Evolutionary conservation across 2,888 invertebrate species (phyloP), one percentile per base, ranked within the genome.

Genomic region (Exocentrus adspersus): DNA sequence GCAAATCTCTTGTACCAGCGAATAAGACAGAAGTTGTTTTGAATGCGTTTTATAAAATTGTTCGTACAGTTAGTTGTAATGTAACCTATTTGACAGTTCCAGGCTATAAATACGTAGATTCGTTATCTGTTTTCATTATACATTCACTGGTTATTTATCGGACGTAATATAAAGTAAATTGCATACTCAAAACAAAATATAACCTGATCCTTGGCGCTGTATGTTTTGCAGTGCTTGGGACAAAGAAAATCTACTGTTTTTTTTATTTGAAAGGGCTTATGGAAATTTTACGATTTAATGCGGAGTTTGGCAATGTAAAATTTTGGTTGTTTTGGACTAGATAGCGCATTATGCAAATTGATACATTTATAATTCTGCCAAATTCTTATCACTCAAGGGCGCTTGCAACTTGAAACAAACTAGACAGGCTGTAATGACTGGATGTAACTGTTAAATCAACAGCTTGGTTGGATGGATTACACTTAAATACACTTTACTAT

Each of bases 111-210:
- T 53, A 53, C 12, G 21, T 12, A 12, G 53, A 21, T 53, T 53
- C 21, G 53, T 53, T 53, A 52, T 52, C 52, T 20, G 37, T 52
- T 52, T 52, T 41, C 52, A 52, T 37, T n/a, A n/a, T 52, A 52
- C 52, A 41, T 52, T 52, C 52, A 52, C 52, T 41, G 21, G 21
- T 37, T 52, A 52, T 52, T 41, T 52, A 52, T 41, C 19, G 52
- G 30, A 12, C 52, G 19, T 19, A 14, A 19, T 17, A 10, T 17
- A 30, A 51, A 51, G 17, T 19, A 51, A 32, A 51, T 51, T 32
- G 32, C 51, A 28, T 32, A 19, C 19, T 51, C 19, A 37, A 51
- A 51, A 51, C 51, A 32, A 51, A 37, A n/a, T 37, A 37, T 12
- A 37, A 9, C 37, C n/a, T n/a, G n/a, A n/a, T n/a, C n/a, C n/a